phyloP scores from a whole-genome alignment of 2,888 invertebrate species.

The Patella ulyssiponensis region DNA sequence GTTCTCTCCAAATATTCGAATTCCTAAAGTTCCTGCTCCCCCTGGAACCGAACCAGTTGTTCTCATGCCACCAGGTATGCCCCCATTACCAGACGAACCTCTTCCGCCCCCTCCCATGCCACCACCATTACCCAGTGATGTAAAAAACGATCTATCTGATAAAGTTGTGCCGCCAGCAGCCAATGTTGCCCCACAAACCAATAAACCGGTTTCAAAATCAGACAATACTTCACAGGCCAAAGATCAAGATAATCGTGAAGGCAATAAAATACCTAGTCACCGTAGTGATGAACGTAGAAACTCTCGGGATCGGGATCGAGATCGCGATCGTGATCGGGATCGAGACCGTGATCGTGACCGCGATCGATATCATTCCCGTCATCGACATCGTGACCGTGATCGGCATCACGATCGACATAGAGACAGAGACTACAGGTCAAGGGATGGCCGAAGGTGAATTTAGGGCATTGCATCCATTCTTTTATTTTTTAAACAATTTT shows the following conservation, averaged over 20 bases:
- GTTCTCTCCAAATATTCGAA: too few relatives aligned
- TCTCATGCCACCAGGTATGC: constrained; percentile 1
- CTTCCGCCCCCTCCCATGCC: not conserved
- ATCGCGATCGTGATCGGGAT: not conserved
- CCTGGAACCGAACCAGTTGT: not conserved
- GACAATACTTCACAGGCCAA: too few relatives aligned
- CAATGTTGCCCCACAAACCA: not conserved
- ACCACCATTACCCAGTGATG: not conserved
- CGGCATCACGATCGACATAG: not conserved
- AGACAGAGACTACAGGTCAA: not conserved
- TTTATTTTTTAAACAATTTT: too few relatives aligned
- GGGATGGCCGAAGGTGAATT: not conserved
- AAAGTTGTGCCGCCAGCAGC: not conserved
- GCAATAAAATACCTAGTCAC: too few relatives aligned
- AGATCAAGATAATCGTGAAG: too few relatives aligned
- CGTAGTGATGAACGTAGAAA: too few relatives aligned
- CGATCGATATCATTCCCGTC: not conserved
- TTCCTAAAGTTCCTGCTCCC: not conserved
- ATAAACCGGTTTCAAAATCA: too few relatives aligned
- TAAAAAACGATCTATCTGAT: not conserved
- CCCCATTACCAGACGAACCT: not conserved
- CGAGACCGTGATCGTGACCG: not conserved
- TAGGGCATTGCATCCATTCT: too few relatives aligned
- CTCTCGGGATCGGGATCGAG: too few relatives aligned
- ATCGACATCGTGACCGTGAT: not conserved